Conservation (phyloP, 2,113 vertebrate species). For the Oncorhynchus keta region DNA sequence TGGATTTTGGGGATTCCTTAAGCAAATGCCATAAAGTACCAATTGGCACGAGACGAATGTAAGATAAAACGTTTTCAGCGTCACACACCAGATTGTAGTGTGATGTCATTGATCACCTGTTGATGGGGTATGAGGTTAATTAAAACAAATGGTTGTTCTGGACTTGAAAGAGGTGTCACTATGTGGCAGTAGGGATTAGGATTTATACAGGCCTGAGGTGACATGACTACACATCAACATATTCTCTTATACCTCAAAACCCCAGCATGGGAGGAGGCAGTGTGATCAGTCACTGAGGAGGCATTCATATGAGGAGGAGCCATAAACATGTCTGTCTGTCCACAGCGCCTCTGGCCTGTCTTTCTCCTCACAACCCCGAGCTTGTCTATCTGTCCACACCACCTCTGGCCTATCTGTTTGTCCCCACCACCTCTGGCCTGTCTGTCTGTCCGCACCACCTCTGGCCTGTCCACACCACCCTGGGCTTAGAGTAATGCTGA, state of each 20-base stretch:
- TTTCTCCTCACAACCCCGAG: no score
- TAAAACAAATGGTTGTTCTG: not conserved
- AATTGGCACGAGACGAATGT: no score
- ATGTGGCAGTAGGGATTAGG: not conserved
- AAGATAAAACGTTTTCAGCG: no score
- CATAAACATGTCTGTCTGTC: not conserved
- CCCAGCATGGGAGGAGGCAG: not conserved
- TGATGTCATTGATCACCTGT: not conserved
- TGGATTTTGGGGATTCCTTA: no score
- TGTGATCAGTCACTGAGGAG: no score
- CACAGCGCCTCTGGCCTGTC: no score
- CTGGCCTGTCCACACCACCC: no score
- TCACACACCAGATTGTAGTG: not conserved
- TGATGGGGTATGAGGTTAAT: not conserved
- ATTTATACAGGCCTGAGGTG: not conserved
- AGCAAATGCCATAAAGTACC: no score
- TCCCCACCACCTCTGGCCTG: rapidly evolving
- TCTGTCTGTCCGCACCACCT: no score
- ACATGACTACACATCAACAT: not conserved
- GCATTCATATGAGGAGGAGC: no score
- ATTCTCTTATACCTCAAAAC: not conserved
- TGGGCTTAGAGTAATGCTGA: not conserved
- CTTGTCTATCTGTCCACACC: no score
- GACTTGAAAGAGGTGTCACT: not conserved
- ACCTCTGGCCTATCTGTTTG: no score